These are phyloP conservation scores for Choristoneura rosaceana DNA, from an alignment of 2,888 invertebrate species.

Conservation along the genomic window DNA sequence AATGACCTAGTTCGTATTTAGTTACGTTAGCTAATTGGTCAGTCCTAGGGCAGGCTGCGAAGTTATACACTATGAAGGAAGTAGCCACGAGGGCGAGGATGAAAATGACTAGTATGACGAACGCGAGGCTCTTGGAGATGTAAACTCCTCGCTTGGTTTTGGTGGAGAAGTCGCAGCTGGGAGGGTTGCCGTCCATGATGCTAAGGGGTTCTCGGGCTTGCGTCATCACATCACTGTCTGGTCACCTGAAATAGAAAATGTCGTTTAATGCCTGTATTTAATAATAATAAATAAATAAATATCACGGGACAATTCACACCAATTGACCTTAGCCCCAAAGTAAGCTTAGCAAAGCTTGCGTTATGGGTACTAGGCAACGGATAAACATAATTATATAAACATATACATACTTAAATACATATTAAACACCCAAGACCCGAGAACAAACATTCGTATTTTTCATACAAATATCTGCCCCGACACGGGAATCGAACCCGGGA, in stretches of 20 bases:
- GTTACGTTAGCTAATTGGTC: conserved; percentile 76
- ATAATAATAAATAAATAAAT: too few species aligned
- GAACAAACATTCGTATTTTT: too few species aligned
- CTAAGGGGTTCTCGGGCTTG: conserved; percentile 78
- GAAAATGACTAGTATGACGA: conserved; percentile 87
- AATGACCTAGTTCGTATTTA: conserved; percentile 75
- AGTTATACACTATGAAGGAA: conserved; percentile 91
- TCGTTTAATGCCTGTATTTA: too few species aligned
- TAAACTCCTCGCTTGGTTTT: conserved; percentile 86
- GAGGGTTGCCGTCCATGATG: conserved; percentile 87
- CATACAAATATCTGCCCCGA: too few species aligned
- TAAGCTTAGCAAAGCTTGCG: too few species aligned
- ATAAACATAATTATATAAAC: too few species aligned
- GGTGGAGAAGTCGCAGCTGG: conserved; percentile 87
- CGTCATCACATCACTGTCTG: conserved; percentile 79
- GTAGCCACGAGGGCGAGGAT: conserved; percentile 88
- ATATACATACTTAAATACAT: too few species aligned
- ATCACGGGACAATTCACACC: too few species aligned
- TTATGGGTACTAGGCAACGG: too few species aligned
- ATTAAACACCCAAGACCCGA: too few species aligned
- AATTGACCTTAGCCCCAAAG: too few species aligned
- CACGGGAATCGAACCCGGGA: too few species aligned
- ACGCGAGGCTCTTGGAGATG: conserved; percentile 87
- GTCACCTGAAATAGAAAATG: conserved; percentile 66
- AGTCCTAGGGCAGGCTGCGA: conserved; percentile 87